Base-by-base conservation (phyloP, 2,888 invertebrate genomes). In the Norana najaformis region DNA sequence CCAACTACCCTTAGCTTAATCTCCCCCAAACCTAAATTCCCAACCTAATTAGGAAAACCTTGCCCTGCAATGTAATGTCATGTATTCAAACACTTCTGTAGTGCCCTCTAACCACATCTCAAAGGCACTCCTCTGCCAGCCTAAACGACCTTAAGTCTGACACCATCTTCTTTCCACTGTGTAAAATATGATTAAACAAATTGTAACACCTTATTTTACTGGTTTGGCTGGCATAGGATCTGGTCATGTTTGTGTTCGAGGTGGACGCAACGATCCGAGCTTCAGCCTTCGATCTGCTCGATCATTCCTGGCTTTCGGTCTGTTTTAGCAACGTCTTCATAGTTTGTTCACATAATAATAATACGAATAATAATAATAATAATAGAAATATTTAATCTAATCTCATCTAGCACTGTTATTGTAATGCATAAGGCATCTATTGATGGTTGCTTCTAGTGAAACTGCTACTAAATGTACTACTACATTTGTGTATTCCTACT, bases 191-290 rank as follows among this genome's bases (percentile, higher is more conserved):
- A 41, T 14, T 41, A 2, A 41, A 41, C 2, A 18, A 41, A 41
- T 41, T 41, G 13, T 41, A 47, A 47, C 20, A n/a, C 69, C 11
- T 69, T 11, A n/a, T 69, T n/a, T 69, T 69, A 6, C 69, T 69
- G 30, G 1, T 69, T 69, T 69, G 69, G 69, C 16, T 69, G 30
- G 34, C 35, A 6, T 85, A 85, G 85, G 85, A 85, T 85, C 13
- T 85, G 85, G 34, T 85, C 85, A 85, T 85, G 85, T 85, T 36
- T n/a, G 6, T 85, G 36, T 37, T 85, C 16, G 85, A 85, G 37
- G 85, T 23, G 85, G 85, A 85, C 37, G 34, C 34, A 14, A 35
- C 85, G 6, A 85, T 37, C 37, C 85, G 85, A 35, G 11, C 36
- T 18, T 36, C 85, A 23, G 85, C 37, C 20, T 36, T 20, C 23